A percentile compares a stretch with the other conserved stretches of the same genome.
Evolutionary conservation across 2,888 invertebrate genomes (phyloP).

Genomic region (Amphipoea lucens): DNA sequence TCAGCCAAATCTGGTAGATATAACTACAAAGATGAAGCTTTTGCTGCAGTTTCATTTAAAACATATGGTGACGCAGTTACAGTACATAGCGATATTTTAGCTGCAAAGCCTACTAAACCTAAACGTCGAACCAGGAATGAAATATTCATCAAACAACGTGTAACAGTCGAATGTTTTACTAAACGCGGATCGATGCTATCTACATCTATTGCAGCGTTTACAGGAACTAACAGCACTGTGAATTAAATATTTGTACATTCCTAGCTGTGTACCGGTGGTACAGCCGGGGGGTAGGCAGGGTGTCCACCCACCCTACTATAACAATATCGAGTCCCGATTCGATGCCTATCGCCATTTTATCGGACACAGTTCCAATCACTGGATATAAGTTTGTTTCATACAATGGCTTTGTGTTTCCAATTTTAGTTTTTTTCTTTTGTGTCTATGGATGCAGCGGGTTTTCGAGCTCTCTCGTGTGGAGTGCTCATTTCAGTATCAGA

Average conservation of each 20-base stretch:
- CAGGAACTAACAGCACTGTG: slow-evolving; percentile 44
- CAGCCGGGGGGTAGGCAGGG: slow-evolving; percentile 18
- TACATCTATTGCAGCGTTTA: slow-evolving; percentile 44
- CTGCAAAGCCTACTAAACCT: slow-evolving; percentile 14
- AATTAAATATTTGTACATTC: slow-evolving; percentile 58
- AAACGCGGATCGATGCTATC: slow-evolving; percentile 43
- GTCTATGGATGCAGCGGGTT: neutral
- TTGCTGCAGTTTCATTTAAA: neutral
- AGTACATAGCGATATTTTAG: neutral
- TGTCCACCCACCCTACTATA: slow-evolving; percentile 48
- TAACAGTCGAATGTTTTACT: slow-evolving; percentile 29
- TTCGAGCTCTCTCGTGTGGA: slow-evolving; percentile 3
- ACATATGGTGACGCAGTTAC: too few relatives aligned
- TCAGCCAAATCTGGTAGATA: neutral
- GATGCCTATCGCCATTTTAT: slow-evolving; percentile 47
- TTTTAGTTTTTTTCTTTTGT: slow-evolving; percentile 10
- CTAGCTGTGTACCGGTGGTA: slow-evolving; percentile 31
- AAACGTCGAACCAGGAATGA: slow-evolving; percentile 31
- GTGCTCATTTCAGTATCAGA: slow-evolving; percentile 3
- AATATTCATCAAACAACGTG: slow-evolving; percentile 50
- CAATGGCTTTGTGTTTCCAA: slow-evolving; percentile 46
- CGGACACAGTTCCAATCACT: slow-evolving; percentile 54
- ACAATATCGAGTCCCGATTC: slow-evolving; percentile 51
- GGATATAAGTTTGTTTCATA: slow-evolving; percentile 50
- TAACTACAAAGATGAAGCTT: too few relatives aligned